phyloP scores from a whole-genome alignment of 2,888 invertebrate species.

The Sarcophaga caerulescens region DNA sequence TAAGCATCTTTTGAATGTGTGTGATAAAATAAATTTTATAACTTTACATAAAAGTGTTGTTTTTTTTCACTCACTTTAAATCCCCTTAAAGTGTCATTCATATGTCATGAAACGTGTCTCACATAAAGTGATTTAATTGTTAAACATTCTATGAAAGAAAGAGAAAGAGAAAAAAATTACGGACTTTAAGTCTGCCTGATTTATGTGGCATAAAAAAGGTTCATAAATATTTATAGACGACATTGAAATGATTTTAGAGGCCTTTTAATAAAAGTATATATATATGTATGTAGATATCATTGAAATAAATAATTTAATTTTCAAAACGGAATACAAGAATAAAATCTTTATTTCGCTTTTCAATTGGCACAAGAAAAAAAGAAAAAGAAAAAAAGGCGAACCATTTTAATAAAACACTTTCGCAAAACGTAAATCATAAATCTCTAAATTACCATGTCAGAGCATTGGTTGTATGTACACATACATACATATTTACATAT shows the following conservation, averaged over 20 bases:
- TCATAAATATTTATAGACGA: background rate
- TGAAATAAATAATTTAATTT: conserved; percentile 36
- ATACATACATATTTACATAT: background rate
- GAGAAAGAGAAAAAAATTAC: too few relatives aligned
- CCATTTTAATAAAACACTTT: conserved; percentile 59
- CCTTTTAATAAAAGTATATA: conserved; percentile 12
- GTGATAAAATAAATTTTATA: too few relatives aligned
- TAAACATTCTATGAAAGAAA: too few relatives aligned
- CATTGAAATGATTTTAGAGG: conserved; percentile 26
- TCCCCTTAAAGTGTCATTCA: too few relatives aligned
- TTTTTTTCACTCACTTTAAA: too few relatives aligned
- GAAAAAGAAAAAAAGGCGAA: background rate
- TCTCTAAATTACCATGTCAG: conserved; percentile 47
- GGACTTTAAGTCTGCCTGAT: too few relatives aligned
- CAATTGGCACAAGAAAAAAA: conserved; percentile 9
- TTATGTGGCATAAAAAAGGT: background rate
- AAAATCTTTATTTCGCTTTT: background rate
- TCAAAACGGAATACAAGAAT: background rate
- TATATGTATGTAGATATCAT: background rate
- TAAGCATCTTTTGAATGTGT: too few relatives aligned
- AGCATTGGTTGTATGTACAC: background rate
- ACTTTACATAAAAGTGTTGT: too few relatives aligned
- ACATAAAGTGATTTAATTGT: too few relatives aligned
- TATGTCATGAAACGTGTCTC: too few relatives aligned
- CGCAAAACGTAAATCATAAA: conserved; percentile 58